These are phyloP conservation scores for Thumatha senex DNA, from an alignment of 2,888 invertebrate genomes.

Conservation along the genomic window DNA sequence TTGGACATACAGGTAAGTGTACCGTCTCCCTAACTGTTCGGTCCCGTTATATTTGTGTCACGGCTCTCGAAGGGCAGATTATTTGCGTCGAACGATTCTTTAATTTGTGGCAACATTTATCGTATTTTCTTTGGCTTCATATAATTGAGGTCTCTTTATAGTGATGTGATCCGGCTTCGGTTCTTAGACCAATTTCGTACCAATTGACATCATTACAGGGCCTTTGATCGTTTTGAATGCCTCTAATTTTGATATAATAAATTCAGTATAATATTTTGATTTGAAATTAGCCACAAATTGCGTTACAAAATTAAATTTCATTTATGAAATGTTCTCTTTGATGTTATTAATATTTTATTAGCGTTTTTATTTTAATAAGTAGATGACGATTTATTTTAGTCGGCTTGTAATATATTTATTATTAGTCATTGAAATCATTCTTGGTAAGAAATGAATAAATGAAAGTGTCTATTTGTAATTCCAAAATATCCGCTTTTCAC, in stretches of 20 bases:
- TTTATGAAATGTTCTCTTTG: constrained; percentile 35
- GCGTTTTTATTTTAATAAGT: no score
- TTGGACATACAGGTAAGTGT: background rate
- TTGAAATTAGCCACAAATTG: constrained; percentile 37
- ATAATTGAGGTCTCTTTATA: constrained; percentile 68
- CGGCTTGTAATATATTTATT: background rate
- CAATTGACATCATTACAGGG: constrained; percentile 68
- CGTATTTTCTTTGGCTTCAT: constrained; percentile 69
- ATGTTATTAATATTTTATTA: constrained; percentile 29
- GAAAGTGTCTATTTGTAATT: no score
- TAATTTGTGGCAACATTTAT: constrained; percentile 76
- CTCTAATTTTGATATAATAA: constrained; percentile 68
- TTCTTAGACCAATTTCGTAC: constrained; percentile 64
- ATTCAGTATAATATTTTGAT: constrained; percentile 49
- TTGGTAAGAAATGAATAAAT: constrained; percentile 11
- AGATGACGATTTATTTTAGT: no score
- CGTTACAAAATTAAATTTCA: constrained; percentile 33
- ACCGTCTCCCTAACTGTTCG: constrained; percentile 13
- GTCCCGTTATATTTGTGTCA: constrained; percentile 42
- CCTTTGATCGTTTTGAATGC: constrained; percentile 67
- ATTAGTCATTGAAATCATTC: constrained; percentile 12
- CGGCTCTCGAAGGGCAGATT: constrained; percentile 45
- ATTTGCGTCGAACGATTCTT: constrained; percentile 69
- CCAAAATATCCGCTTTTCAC: no score
- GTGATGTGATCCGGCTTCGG: constrained; percentile 58